A percentile compares a stretch with the other conserved stretches of the same genome.
phyloP scores from a whole-genome alignment of 2,113 vertebrate genomes.

The Ophthalmolycus amberensis region DNA sequence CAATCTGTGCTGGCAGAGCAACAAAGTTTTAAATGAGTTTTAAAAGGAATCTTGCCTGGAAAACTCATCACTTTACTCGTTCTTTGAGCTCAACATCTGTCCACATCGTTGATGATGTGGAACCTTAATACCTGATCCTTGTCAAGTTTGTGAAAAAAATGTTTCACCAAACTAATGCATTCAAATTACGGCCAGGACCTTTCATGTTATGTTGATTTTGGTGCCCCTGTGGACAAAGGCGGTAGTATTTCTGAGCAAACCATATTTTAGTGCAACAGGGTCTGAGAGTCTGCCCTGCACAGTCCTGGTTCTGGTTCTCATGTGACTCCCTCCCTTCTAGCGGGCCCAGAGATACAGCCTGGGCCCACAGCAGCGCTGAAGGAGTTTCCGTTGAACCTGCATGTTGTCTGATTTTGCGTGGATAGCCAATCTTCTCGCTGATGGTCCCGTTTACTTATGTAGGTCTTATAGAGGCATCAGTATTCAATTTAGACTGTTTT shows the following conservation, averaged over 20 bases:
- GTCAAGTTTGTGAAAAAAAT: background rate
- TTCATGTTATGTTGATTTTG: too few species aligned
- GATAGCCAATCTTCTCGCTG: background rate
- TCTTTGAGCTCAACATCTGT: background rate
- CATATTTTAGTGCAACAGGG: too few species aligned
- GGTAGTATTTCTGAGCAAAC: too few species aligned
- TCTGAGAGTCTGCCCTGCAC: too few species aligned
- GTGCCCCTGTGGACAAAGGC: too few species aligned
- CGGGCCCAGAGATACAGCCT: too few species aligned
- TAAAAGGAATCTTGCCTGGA: slow-evolving; percentile 36
- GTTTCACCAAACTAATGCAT: background rate
- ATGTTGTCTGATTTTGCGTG: background rate
- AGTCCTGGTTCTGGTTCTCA: too few species aligned
- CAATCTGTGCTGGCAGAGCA: slow-evolving; percentile 57
- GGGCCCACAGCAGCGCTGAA: too few species aligned
- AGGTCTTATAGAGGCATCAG: background rate
- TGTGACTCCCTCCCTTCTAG: too few species aligned
- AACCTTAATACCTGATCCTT: background rate
- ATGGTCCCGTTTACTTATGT: background rate
- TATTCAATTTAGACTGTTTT: background rate
- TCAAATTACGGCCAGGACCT: too few species aligned
- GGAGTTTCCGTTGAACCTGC: background rate
- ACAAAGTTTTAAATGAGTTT: slow-evolving; percentile 68
- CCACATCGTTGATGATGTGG: background rate
- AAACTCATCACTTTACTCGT: slow-evolving; percentile 16